These are phyloP conservation scores for Pseudomyrmex gracilis DNA, from an alignment of 1,140 invertebrate genomes.

Conservation along the genomic window DNA sequence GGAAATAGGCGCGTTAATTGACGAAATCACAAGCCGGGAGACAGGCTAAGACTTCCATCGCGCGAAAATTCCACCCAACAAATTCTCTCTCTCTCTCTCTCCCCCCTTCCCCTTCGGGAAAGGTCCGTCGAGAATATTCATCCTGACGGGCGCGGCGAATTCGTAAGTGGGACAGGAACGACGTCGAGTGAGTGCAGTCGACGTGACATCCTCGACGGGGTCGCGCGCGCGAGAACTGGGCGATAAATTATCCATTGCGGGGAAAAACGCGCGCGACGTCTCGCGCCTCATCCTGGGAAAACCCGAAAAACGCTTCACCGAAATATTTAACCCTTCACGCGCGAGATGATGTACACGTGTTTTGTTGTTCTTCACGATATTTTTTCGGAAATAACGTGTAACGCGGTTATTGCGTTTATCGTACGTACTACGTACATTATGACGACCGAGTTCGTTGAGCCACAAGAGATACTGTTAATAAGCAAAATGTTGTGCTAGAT, in stretches of 20 bases:
- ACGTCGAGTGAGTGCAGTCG: neutral
- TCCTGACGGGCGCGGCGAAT: conserved; percentile 18
- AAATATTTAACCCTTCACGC: neutral
- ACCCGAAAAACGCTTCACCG: neutral
- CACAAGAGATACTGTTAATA: neutral
- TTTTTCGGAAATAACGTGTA: conserved; percentile 17
- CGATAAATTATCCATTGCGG: conserved; percentile 61
- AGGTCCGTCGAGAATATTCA: conserved; percentile 42
- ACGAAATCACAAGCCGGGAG: conserved; percentile 16
- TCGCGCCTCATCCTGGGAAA: neutral
- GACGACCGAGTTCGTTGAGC: conserved; percentile 18
- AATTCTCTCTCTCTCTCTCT: neutral
- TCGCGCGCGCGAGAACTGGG: conserved; percentile 31
- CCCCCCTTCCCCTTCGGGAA: neutral
- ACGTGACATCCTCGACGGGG: conserved; percentile 28
- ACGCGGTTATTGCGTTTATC: conserved; percentile 20
- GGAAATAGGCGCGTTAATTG: conserved; percentile 2
- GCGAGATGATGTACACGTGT: neutral
- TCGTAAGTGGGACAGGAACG: conserved; percentile 53
- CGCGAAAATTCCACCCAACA: conserved; percentile 14
- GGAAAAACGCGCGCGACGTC: neutral
- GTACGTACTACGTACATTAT: neutral
- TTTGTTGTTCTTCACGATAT: conserved; percentile 11
- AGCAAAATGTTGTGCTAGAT: conserved; percentile 17
- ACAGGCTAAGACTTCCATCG: conserved; percentile 11